Base-by-base conservation (phyloP, 2,888 invertebrate genomes). In the Amphipyra tragopoginis region DNA sequence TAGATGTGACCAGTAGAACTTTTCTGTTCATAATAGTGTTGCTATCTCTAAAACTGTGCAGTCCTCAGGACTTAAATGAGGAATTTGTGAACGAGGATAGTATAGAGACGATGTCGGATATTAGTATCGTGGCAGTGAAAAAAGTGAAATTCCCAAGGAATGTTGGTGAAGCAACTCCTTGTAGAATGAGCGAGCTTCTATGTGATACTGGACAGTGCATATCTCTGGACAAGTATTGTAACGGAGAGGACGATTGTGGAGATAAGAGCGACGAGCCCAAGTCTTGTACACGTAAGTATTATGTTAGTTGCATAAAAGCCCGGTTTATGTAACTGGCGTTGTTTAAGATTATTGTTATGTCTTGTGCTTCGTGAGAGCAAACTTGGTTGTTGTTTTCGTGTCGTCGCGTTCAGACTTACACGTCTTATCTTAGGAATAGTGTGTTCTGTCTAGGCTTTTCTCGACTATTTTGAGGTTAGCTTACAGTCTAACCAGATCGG, bases 251-350 rank as follows among this genome's bases (percentile, higher is more conserved):
- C 81, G 97, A 98, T 87, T 98, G 97, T 82, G 96, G 96, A 33
- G 97, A 97, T 88, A 96, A 96, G 81, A 97, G 96, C 77, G 97
- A 98, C 87, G 97, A 98, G 88, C 96, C 96, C 3, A 95, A 96
- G 74, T 96, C 96, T 80, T 97, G 97, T 89, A 95, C 97, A 82
- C 97, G 97, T 97, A 92, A 97, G 97, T 69, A 81, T 69, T 42
- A 70, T 58, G 56, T 69, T 74, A 49, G 48, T 54, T 57, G 10
- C 11, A 39, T 21, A 43, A 36, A 40, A 33, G 9, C 33, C 13
- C 21, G 9, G 33, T 40, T 45, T 33, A 33, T 34, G 36, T 36
- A 21, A 34, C 40, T 26, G n/a, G 15, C 13, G 4, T 38, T 55
- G 36, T 29, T 34, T 56, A 44, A 14, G 40, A 56, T 61, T 47